Evolutionary conservation across 2,888 invertebrate genomes (phyloP), one percentile per base, ranked within the genome.

Genomic region (Panzeria rudis): DNA sequence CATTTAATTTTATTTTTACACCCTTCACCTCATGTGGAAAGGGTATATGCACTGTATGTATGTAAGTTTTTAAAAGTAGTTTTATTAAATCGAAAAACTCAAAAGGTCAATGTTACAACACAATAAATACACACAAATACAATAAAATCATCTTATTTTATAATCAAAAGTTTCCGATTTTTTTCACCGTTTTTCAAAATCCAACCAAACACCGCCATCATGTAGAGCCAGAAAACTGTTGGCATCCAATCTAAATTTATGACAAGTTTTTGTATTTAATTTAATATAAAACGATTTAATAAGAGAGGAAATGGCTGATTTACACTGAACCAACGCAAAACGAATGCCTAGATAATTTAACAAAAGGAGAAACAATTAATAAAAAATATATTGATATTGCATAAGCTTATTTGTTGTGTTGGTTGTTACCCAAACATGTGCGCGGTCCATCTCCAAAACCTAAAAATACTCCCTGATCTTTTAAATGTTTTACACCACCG

Each of bases 381-480:
- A 11, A n/a, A 20, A 44, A 59, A 20, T 15, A 59, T 50, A 32
- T n/a, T n/a, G n/a, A n/a, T n/a, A n/a, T n/a, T n/a, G n/a, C n/a
- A n/a, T n/a, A n/a, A n/a, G n/a, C n/a, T 7, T 54, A 29, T 17
- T 61, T 25, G 20, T 17, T 23, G n/a, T 50, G 3, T 15, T 25
- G 1, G 13, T 13, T 41, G 35, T 44, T 77, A 89, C 89, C 92
- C 66, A 92, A 89, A 80, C 92, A 93, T 23, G 89, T 90, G 15
- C 92, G 88, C 0, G 92, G 93, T 3, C 93, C 92, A 87, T 92
- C 91, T n/a, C 92, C 91, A 66, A 92, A 92, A 47, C 91, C 91
- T 15, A 90, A 82, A 80, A 91, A 93, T 1, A 89, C 89, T 61
- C 92, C 92, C 87, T 89, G 84, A 66, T 91, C 90, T n/a, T 89